A percentile compares a stretch with the other conserved stretches of the same genome.
Evolutionary conservation across 2,888 invertebrate genomes (phyloP).

Genomic region (Celastrina argiolus): DNA sequence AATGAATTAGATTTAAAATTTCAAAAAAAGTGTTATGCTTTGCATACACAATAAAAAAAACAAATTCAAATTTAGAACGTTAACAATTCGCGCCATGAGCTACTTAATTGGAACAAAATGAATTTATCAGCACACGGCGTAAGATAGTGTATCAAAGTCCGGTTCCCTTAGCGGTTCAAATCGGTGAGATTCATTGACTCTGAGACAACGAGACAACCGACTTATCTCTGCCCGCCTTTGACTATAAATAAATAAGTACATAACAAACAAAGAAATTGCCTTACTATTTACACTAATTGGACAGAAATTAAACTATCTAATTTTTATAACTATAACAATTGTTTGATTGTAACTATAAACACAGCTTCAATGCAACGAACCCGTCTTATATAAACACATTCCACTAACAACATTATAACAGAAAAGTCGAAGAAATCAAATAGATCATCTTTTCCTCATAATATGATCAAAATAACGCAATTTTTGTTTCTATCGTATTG

Average conservation of each 20-base stretch:
- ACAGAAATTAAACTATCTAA: not conserved
- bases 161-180: conserved; percentile 15
- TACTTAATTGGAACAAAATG: conserved; percentile 16
- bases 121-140: conserved; percentile 9
- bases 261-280: conserved; percentile 16
- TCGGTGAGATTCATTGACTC: conserved; percentile 8
- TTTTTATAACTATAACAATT: not conserved
- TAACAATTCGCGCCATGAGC: conserved; percentile 6
- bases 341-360: not conserved
- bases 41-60: not conserved
- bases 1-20: too few relatives aligned
- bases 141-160: conserved; percentile 17
- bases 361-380: not conserved
- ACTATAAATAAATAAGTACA: conserved; percentile 21
- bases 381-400: not conserved
- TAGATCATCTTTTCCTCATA: not conserved
- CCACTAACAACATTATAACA: not conserved
- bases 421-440: not conserved
- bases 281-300: conserved; percentile 2
- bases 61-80: not conserved
- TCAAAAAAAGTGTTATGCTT: not conserved
- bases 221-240: conserved; percentile 14
- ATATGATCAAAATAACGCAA: not conserved
- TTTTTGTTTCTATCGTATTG: not conserved
- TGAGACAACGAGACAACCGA: conserved; percentile 11